A percentile compares a stretch with the other conserved stretches of the same genome.
phyloP scores from a whole-genome alignment of 1,140 invertebrate genomes.

The Drosophila lowei region DNA sequence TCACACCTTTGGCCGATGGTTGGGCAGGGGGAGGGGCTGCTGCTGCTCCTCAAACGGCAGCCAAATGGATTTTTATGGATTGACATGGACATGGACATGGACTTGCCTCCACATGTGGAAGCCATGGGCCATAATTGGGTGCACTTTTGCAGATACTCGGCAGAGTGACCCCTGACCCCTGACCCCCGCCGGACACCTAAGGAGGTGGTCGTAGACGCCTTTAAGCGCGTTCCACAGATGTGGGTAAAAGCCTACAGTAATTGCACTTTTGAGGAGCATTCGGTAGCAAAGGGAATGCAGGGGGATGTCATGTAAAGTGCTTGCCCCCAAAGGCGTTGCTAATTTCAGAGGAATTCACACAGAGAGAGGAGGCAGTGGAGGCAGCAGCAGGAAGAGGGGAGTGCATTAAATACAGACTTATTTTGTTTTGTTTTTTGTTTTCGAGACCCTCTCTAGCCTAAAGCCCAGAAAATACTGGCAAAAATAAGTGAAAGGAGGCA shows the following conservation, averaged over 20 bases:
- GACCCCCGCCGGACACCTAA: not conserved
- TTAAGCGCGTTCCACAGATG: no score
- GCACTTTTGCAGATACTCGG: slow-evolving; percentile 44
- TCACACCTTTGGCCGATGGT: slow-evolving; percentile 58
- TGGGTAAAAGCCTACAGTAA: slow-evolving; percentile 26
- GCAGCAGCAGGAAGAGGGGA: slow-evolving; percentile 26
- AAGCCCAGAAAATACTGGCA: slow-evolving; percentile 12
- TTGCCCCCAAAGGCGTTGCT: slow-evolving; percentile 66
- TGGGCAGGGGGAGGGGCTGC: not conserved
- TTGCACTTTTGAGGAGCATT: slow-evolving; percentile 44
- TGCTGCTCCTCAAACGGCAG: slow-evolving; percentile 12
- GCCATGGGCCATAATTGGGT: slow-evolving; percentile 68
- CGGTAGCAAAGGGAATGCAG: no score
- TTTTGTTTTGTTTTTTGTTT: slow-evolving; percentile 1
- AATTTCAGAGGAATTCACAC: slow-evolving; percentile 63
- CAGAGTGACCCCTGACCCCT: not conserved
- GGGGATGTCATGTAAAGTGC: slow-evolving; percentile 47
- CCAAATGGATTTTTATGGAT: slow-evolving; percentile 81
- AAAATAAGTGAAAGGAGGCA: not conserved
- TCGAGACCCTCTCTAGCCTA: slow-evolving; percentile 11
- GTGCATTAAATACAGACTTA: slow-evolving; percentile 59
- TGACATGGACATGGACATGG: slow-evolving; percentile 66
- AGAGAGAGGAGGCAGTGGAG: slow-evolving; percentile 1
- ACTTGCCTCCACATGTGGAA: slow-evolving; percentile 1
- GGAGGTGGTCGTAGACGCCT: no score